Base-by-base conservation (phyloP, 2,797 vertebrate genomes). In the Remorina albescens region DNA sequence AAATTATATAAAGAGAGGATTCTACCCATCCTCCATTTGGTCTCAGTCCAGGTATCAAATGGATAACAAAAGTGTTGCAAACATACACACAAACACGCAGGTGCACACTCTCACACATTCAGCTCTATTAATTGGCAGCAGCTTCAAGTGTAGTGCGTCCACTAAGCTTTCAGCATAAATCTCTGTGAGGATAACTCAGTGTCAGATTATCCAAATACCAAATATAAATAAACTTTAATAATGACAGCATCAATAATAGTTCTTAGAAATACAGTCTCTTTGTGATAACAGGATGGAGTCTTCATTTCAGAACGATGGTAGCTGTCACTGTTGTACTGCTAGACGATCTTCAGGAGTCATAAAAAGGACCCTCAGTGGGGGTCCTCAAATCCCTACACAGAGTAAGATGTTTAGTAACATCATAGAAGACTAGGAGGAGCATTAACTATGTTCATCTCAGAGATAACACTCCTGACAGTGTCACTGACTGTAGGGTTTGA, bases 161-260 rank as follows among this genome's bases (percentile, higher is more conserved):
- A 77, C 23, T 68, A 80, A 87, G 81, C 81, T 69, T 80, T 86
- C 71, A 73, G 69, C 66, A 78, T 82, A 80, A 72, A 90, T 88
- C 80, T 90, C 85, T 86, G 67, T 69, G 36, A 85, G 81, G 76
- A 61, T 54, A 78, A 86, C 73, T 78, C 67, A 58, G 63, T 37
- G 50, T 84, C 65, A 74, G 65, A 88, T 79, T 69, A 85, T 77
- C 54, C 36, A 87, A 83, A 86, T 79, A 81, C 87, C 71, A 89
- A 84, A 90, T 89, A 93, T 92, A 94, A 92, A 92, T 91, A 79
- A 79, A 73, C 59, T 85, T 85, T 67, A 46, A 80, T 73, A 39
- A 81, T 25, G 73, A 86, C 67, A 76, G 58, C 51, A 46, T 84
- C 64, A 46, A 39, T 49, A 55, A 77, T 54, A 77, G 56, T 78